Evolutionary conservation across 2,113 vertebrate genomes (phyloP).

Genomic region (Microcebus griseorufus): DNA sequence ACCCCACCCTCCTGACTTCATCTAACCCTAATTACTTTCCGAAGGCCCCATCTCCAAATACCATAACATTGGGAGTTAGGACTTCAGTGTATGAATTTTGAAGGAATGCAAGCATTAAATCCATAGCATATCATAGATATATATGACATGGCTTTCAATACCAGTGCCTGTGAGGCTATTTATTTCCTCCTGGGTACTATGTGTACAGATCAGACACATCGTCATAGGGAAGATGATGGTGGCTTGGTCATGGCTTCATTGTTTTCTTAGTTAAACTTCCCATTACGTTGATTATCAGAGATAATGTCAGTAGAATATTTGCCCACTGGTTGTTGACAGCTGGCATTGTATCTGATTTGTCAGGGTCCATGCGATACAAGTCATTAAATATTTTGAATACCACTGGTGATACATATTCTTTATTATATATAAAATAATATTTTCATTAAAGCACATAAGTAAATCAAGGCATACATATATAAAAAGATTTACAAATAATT

Average conservation of each 20-base stretch:
- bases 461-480: conserved; percentile 8
- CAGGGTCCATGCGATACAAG: neutral
- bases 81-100: neutral
- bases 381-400: conserved; percentile 36
- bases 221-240: neutral
- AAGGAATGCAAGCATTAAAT: neutral
- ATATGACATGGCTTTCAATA: neutral
- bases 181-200: neutral
- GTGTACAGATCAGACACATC: neutral
- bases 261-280: neutral
- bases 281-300: conserved; percentile 7
- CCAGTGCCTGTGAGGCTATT: neutral
- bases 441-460: neutral
- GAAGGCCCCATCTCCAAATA: neutral
- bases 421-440: neutral
- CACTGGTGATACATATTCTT: neutral
- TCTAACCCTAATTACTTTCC: neutral
- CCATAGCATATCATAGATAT: neutral
- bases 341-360: neutral
- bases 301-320: neutral
- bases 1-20: neutral
- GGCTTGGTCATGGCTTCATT: neutral
- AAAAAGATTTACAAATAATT: conserved; percentile 8
- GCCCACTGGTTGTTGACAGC: neutral
- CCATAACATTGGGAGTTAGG: neutral